These are phyloP conservation scores for Akabosia matsudoensis DNA, from an alignment of 1,140 invertebrate species.

Conservation along the genomic window DNA sequence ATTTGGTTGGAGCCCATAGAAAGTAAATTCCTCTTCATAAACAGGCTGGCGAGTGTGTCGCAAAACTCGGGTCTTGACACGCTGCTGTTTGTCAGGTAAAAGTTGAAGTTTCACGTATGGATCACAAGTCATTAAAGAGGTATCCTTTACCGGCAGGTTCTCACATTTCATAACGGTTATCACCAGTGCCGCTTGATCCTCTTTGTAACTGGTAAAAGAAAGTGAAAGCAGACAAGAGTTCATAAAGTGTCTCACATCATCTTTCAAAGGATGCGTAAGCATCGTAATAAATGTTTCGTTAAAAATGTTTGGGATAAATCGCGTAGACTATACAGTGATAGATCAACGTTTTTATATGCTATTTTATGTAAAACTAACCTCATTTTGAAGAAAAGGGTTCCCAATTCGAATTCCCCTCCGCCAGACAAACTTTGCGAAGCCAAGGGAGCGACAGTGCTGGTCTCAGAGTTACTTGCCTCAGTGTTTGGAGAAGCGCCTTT, in stretches of 20 bases:
- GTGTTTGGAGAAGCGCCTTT: background rate
- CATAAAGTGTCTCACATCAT: no score
- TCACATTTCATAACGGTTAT: slow-evolving; percentile 86
- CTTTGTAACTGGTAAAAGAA: slow-evolving; percentile 65
- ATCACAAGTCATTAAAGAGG: slow-evolving; percentile 66
- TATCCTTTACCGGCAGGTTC: slow-evolving; percentile 74
- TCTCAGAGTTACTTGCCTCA: slow-evolving; percentile 39
- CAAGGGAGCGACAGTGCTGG: slow-evolving; percentile 4
- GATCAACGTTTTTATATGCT: no score
- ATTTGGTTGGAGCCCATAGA: slow-evolving; percentile 82
- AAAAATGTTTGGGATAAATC: no score
- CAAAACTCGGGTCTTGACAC: slow-evolving; percentile 89
- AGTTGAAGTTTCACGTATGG: slow-evolving; percentile 93
- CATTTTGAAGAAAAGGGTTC: slow-evolving; percentile 80
- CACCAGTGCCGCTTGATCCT: slow-evolving; percentile 81
- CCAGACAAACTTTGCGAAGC: slow-evolving; percentile 49
- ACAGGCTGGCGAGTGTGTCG: slow-evolving; percentile 87
- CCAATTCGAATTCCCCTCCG: slow-evolving; percentile 63
- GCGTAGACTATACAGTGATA: no score
- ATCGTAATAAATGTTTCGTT: no score
- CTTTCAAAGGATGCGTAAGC: no score
- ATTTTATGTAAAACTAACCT: no score
- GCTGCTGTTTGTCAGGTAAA: slow-evolving; percentile 89
- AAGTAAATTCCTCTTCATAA: slow-evolving; percentile 95
- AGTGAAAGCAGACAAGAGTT: background rate